A percentile compares a stretch with the other conserved stretches of the same genome.
Evolutionary conservation across 2,888 invertebrate genomes (phyloP).

Genomic region (Rosalia funebris): DNA sequence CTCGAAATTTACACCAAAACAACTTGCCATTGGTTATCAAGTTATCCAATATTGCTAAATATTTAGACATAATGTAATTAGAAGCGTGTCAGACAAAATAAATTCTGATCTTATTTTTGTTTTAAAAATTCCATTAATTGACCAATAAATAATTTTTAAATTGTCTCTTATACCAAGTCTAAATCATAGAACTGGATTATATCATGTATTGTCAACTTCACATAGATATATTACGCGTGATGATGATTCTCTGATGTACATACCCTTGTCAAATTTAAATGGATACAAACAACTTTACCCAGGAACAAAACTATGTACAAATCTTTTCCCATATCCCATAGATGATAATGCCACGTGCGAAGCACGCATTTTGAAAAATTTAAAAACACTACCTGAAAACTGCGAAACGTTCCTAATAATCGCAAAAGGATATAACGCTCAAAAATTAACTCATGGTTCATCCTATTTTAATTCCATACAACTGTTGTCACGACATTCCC

Average conservation of each 20-base stretch:
- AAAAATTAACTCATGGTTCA: too few relatives aligned
- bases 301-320: neutral
- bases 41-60: slow-evolving; percentile 1
- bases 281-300: neutral
- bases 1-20: slow-evolving; percentile 8
- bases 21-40: neutral
- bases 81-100: slow-evolving; percentile 5
- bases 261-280: neutral
- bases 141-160: neutral
- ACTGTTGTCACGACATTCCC: too few relatives aligned
- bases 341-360: too few relatives aligned
- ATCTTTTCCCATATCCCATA: too few relatives aligned
- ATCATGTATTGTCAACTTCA: neutral
- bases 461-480: too few relatives aligned
- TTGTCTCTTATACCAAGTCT: slow-evolving; percentile 1
- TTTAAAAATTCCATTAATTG: neutral
- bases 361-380: too few relatives aligned
- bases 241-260: neutral
- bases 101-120: neutral
- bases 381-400: too few relatives aligned
- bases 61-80: slow-evolving; percentile 6
- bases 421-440: too few relatives aligned
- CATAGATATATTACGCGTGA: neutral
- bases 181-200: neutral
- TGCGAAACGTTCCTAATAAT: too few relatives aligned